phyloP scores from a whole-genome alignment of 2,113 vertebrate species.

The Dipodomys spectabilis region DNA sequence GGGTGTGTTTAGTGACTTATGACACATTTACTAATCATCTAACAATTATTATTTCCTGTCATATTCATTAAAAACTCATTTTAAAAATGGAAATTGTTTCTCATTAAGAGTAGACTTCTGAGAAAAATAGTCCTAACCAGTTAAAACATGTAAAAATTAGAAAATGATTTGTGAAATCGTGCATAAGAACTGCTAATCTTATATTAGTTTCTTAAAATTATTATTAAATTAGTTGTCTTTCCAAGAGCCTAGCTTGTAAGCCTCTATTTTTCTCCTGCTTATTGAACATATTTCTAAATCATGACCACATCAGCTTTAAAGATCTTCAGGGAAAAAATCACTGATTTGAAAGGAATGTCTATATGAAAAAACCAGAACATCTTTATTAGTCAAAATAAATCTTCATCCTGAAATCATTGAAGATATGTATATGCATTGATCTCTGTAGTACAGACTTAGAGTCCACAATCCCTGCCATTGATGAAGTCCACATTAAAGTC shows the following conservation, averaged over 20 bases:
- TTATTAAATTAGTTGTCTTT: conserved; percentile 8
- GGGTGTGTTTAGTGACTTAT: conserved; percentile 14
- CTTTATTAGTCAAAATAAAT: too few relatives aligned
- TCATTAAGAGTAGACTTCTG: neutral
- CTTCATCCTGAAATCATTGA: neutral
- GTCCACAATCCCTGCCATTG: neutral
- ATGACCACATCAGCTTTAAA: neutral
- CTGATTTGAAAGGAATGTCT: neutral
- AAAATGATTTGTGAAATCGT: neutral
- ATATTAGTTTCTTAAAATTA: neutral
- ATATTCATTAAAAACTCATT: neutral
- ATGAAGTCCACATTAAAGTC: neutral
- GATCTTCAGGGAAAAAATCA: neutral
- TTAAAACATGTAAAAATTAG: neutral
- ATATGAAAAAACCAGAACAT: too few relatives aligned
- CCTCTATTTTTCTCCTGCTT: neutral
- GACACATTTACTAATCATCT: conserved; percentile 34
- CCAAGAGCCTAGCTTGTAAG: neutral
- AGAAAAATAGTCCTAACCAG: neutral
- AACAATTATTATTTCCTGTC: conserved; percentile 33
- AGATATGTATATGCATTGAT: neutral
- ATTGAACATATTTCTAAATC: neutral
- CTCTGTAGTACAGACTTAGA: neutral
- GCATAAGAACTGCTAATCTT: neutral
- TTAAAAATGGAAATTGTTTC: neutral